Conservation (phyloP, 2,113 vertebrate species). For the Kobus ellipsiprymnus region DNA sequence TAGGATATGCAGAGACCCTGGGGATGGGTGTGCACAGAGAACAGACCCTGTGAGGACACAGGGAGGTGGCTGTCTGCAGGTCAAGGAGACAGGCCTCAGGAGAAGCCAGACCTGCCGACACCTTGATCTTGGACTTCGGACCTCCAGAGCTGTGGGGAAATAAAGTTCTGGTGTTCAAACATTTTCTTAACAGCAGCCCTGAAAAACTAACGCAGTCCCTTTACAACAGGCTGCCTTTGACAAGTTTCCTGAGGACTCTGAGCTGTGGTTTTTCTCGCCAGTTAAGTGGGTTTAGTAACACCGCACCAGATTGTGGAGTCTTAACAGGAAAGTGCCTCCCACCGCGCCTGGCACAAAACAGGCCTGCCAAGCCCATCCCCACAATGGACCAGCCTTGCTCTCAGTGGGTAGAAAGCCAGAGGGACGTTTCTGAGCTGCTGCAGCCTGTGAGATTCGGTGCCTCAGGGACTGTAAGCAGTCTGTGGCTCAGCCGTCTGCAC, state of each 20-base stretch:
- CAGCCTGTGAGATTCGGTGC: background rate
- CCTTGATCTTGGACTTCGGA: background rate
- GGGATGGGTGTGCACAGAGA: background rate
- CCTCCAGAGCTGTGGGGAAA: background rate
- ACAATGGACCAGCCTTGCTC: background rate
- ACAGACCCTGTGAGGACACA: background rate
- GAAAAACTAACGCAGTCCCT: background rate
- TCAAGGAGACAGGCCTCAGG: background rate
- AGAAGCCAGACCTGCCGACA: background rate
- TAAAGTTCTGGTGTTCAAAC: background rate
- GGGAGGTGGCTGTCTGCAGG: background rate
- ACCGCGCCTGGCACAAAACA: background rate
- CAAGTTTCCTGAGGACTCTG: background rate
- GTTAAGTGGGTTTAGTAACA: background rate
- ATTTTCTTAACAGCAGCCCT: background rate
- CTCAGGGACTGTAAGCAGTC: accelerated
- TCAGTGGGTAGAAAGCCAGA: background rate
- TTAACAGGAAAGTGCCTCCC: background rate
- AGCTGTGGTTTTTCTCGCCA: background rate
- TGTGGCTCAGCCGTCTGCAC: background rate
- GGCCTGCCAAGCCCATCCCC: background rate
- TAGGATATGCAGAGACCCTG: background rate
- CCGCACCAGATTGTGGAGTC: background rate
- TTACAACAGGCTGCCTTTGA: background rate
- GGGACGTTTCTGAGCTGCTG: background rate